These are phyloP conservation scores for Protobothrops mucrosquamatus DNA, from an alignment of 2,113 vertebrate species.

Conservation along the genomic window DNA sequence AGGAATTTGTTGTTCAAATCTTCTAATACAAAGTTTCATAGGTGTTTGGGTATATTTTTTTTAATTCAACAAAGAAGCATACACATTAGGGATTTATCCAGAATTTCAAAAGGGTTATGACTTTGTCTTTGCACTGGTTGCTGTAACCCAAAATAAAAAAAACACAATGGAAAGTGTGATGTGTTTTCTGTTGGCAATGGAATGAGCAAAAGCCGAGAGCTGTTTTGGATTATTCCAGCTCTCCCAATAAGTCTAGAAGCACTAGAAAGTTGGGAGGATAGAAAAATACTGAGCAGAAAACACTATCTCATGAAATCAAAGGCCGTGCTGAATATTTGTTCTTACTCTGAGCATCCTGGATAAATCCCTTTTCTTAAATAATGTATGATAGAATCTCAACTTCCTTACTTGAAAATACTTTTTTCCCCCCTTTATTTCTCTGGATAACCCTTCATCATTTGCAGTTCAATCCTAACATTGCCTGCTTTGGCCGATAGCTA, in stretches of 20 bases:
- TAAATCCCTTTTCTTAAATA: constrained; percentile 70
- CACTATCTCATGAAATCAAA: constrained; percentile 11
- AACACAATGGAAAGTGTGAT: constrained; percentile 3
- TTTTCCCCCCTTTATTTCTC: constrained; percentile 35
- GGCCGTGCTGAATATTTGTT: constrained; percentile 31
- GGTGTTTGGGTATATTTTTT: constrained; percentile 37
- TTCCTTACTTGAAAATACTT: constrained; percentile 41
- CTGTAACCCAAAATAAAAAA: constrained; percentile 26
- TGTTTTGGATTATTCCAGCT: constrained; percentile 32
- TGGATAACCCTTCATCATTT: constrained; percentile 41
- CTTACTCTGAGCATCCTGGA: constrained; percentile 64
- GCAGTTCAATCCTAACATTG: constrained; percentile 19
- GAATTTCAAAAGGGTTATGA: constrained; percentile 63
- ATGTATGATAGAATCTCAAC: constrained; percentile 58
- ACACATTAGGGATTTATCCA: constrained; percentile 74
- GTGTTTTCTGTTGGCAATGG: constrained; percentile 19
- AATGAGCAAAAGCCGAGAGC: not conserved
- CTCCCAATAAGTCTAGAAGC: constrained; percentile 17
- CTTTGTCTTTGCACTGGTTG: constrained; percentile 28
- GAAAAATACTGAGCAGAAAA: not conserved
- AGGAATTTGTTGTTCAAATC: constrained; percentile 68
- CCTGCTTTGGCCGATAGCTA: constrained; percentile 1
- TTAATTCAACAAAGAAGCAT: constrained; percentile 63
- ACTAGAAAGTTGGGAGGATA: not conserved
- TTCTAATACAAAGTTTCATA: constrained; percentile 66